Evolutionary conservation across 2,888 invertebrate genomes (phyloP).

Genomic region (Mycogona germanica): DNA sequence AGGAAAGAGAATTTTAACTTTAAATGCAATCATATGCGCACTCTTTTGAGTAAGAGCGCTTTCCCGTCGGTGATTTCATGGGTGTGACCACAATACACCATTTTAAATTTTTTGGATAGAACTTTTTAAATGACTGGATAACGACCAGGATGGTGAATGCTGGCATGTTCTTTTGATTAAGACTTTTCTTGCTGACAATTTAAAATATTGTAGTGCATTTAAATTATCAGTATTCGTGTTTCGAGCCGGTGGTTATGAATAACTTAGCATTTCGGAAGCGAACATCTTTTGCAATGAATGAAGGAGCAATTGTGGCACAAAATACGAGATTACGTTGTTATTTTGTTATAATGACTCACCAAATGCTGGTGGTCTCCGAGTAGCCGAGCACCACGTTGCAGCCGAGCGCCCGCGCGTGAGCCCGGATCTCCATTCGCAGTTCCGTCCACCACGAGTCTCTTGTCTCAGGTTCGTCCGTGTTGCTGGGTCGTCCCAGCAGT

Average conservation of each 20-base stretch:
- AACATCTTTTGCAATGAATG: neutral
- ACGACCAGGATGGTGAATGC: too few relatives aligned
- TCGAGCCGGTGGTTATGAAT: too few relatives aligned
- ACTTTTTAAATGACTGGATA: too few relatives aligned
- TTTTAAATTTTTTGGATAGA: too few relatives aligned
- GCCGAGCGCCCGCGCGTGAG: conserved; percentile 79
- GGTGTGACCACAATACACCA: too few relatives aligned
- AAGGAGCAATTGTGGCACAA: neutral
- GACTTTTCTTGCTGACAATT: too few relatives aligned
- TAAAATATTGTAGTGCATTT: too few relatives aligned
- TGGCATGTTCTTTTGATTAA: too few relatives aligned
- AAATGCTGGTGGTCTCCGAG: conserved; percentile 80
- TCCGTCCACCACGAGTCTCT: conserved; percentile 97
- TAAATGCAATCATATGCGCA: too few relatives aligned
- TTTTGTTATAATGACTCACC: conserved; percentile 42
- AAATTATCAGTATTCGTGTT: neutral
- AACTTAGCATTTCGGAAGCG: neutral
- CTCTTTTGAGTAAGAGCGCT: too few relatives aligned
- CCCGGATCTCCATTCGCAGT: conserved; percentile 83
- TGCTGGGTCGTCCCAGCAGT: conserved; percentile 63
- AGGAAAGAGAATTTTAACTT: too few relatives aligned
- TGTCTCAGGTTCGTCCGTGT: conserved; percentile 78
- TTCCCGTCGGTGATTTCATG: too few relatives aligned
- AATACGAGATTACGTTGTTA: neutral
- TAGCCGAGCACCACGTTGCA: conserved; percentile 94